Percentiles rank a stretch among this genome's conserved stretches.
phyloP scores from a whole-genome alignment of 2,797 vertebrate genomes.

The Lutjanus campechanus region DNA sequence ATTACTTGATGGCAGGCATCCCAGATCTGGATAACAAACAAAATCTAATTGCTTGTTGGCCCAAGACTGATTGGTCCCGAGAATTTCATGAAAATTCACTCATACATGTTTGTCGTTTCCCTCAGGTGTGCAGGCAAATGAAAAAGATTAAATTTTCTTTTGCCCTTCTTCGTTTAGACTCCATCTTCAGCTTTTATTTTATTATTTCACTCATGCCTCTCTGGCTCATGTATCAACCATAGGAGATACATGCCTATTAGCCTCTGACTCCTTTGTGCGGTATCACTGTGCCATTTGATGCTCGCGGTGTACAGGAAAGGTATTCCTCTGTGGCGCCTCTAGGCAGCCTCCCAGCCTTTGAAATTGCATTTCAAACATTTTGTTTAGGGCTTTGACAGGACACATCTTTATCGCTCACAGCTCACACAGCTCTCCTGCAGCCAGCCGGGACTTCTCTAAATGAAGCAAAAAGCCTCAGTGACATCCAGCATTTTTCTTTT shows the following conservation, averaged over 20 bases:
- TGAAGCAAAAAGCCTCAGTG: conserved; percentile 57
- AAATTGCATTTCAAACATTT: conserved; percentile 75
- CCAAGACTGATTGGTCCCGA: neutral
- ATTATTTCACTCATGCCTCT: conserved; percentile 15
- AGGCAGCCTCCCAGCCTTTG: conserved; percentile 68
- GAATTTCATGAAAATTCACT: neutral
- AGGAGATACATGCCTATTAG: conserved; percentile 52
- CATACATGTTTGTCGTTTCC: neutral
- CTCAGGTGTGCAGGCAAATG: neutral
- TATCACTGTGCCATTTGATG: conserved; percentile 52
- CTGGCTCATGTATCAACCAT: conserved; percentile 35
- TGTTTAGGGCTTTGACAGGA: conserved; percentile 72
- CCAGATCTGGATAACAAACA: conserved; percentile 36
- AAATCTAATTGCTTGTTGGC: conserved; percentile 17
- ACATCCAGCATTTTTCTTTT: conserved; percentile 44
- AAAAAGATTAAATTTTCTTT: neutral
- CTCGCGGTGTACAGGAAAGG: conserved; percentile 43
- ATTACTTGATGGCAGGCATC: conserved; percentile 11
- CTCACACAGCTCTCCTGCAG: conserved; percentile 41
- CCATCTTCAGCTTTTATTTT: conserved; percentile 5
- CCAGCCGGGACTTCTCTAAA: conserved; percentile 49
- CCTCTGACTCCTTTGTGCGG: conserved; percentile 54
- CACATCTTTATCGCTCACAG: conserved; percentile 51
- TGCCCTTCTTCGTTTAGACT: neutral
- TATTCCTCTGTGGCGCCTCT: conserved; percentile 60